Percentiles rank a stretch among this genome's conserved stretches.
Conservation (phyloP, 2,113 vertebrate species). For the Oophaga pumilio region DNA sequence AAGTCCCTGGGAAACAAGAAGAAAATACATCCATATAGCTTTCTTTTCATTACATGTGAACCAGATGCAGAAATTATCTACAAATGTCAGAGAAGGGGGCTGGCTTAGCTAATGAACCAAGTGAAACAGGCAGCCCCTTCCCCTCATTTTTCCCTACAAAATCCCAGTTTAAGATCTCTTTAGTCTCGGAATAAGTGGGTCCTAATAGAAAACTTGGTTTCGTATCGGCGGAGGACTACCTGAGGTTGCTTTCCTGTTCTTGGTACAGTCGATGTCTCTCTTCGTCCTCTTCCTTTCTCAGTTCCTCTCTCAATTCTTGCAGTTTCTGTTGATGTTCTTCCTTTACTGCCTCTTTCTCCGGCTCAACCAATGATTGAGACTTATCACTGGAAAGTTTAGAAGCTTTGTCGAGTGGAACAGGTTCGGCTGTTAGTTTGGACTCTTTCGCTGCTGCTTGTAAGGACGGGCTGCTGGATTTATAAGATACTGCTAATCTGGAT, state of each 20-base stretch:
- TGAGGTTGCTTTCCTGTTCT: constrained; percentile 75
- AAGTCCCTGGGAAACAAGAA: constrained; percentile 68
- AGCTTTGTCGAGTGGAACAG: constrained; percentile 38
- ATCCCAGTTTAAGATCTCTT: neutral
- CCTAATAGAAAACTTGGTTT: neutral
- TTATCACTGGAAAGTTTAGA: constrained; percentile 46
- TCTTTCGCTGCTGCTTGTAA: neutral
- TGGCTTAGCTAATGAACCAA: too few species aligned
- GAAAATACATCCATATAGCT: neutral
- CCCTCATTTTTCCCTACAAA: too few species aligned
- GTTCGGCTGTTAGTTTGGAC: neutral
- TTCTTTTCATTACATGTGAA: neutral
- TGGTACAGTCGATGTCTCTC: constrained; percentile 70
- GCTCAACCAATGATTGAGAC: constrained; percentile 52
- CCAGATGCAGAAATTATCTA: neutral
- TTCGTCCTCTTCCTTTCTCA: constrained; percentile 69
- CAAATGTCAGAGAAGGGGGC: neutral
- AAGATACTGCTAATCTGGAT: neutral
- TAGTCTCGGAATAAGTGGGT: too few species aligned
- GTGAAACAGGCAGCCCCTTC: too few species aligned
- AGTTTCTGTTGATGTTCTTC: constrained; percentile 64
- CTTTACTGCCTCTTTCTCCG: constrained; percentile 58
- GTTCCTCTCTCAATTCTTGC: constrained; percentile 64
- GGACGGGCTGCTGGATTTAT: neutral
- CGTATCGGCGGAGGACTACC: constrained; percentile 66